phyloP scores from a whole-genome alignment of 2,888 invertebrate species.

The Drosophila emarginata region DNA sequence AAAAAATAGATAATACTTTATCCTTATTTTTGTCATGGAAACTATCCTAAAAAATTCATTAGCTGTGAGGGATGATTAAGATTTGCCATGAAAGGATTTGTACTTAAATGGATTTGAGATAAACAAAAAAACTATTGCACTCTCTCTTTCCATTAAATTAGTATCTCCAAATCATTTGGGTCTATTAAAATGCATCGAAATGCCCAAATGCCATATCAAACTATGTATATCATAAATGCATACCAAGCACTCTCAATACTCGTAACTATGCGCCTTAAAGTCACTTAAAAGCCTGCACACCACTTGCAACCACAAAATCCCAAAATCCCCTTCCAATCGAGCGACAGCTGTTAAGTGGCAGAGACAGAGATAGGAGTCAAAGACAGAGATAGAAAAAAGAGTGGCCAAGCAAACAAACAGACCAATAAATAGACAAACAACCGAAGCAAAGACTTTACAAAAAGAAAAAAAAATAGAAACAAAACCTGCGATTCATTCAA shows the following conservation, averaged over 20 bases:
- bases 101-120: too few species aligned
- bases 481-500: slow-evolving; percentile 63
- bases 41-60: background rate
- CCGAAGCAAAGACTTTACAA: slow-evolving; percentile 48
- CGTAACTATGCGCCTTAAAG: slow-evolving; percentile 14
- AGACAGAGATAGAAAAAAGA: slow-evolving; percentile 23
- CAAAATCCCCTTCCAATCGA: slow-evolving; percentile 9
- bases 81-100: background rate
- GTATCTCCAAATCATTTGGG: slow-evolving; percentile 6
- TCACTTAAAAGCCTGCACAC: slow-evolving; percentile 34
- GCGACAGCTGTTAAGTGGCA: slow-evolving; percentile 66
- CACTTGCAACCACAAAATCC: slow-evolving; percentile 32
- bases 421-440: slow-evolving; percentile 65
- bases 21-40: background rate
- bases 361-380: slow-evolving; percentile 40
- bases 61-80: background rate
- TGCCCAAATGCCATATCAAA: slow-evolving; percentile 21
- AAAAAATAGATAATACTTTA: background rate
- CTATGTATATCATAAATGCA: slow-evolving; percentile 40
- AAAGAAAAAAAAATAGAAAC: slow-evolving; percentile 19
- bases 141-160: slow-evolving; percentile 6
- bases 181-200: slow-evolving; percentile 25
- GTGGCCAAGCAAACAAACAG: slow-evolving; percentile 48
- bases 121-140: background rate
- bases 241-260: slow-evolving; percentile 40